phyloP scores from a whole-genome alignment of 2,113 vertebrate species.

The Chaenocephalus aceratus region DNA sequence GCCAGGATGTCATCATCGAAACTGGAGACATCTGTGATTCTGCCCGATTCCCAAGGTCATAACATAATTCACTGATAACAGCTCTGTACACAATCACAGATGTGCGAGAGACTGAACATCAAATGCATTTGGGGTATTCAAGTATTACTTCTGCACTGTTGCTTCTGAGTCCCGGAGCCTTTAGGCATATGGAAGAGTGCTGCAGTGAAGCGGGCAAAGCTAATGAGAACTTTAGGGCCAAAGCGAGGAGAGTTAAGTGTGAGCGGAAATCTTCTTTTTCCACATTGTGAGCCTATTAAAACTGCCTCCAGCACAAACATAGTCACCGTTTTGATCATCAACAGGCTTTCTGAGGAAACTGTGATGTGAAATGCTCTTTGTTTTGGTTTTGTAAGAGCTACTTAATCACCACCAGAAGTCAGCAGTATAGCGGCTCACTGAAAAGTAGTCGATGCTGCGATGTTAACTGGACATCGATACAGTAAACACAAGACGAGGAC shows the following conservation, averaged over 20 bases:
- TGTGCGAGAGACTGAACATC: slow-evolving; percentile 74
- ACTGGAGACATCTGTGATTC: slow-evolving; percentile 69
- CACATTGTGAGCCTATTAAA: slow-evolving; percentile 44
- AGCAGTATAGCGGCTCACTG: slow-evolving; percentile 7
- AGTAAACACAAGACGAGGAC: slow-evolving; percentile 10
- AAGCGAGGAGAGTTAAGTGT: slow-evolving; percentile 57
- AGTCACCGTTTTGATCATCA: slow-evolving; percentile 36
- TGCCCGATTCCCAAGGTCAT: slow-evolving; percentile 71
- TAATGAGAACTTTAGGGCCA: slow-evolving; percentile 68
- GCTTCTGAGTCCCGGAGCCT: slow-evolving; percentile 60
- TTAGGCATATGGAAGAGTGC: slow-evolving; percentile 65
- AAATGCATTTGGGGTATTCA: slow-evolving; percentile 67
- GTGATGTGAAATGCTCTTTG: slow-evolving; percentile 13
- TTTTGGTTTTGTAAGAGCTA: slow-evolving; percentile 18
- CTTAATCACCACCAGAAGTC: slow-evolving; percentile 31
- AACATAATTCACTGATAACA: slow-evolving; percentile 69
- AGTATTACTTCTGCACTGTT: slow-evolving; percentile 76
- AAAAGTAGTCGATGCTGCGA: slow-evolving; percentile 19
- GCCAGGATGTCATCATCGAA: slow-evolving; percentile 45
- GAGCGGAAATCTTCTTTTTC: slow-evolving; percentile 50
- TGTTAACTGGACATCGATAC: slow-evolving; percentile 31
- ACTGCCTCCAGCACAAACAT: slow-evolving; percentile 45
- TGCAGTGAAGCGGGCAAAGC: slow-evolving; percentile 47
- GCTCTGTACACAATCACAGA: slow-evolving; percentile 71
- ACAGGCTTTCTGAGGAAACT: slow-evolving; percentile 15